A percentile compares a stretch with the other conserved stretches of the same genome.
Conservation (phyloP, 2,113 vertebrate species). For the Pionites leucogaster region DNA sequence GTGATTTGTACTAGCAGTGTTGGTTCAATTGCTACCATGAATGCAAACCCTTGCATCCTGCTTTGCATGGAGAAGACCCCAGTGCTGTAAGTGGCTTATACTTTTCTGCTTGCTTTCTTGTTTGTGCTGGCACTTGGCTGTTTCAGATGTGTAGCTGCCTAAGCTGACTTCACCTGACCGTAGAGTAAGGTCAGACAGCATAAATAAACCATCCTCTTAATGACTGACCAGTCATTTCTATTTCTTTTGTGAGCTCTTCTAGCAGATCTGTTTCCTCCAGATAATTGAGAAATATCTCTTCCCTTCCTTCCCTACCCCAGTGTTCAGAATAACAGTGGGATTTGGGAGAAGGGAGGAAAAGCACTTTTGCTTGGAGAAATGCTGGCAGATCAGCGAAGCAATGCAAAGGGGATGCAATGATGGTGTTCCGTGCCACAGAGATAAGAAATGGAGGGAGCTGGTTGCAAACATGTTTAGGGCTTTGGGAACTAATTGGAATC, state of each 20-base stretch:
- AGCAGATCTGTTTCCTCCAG: constrained; percentile 56
- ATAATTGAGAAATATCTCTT: constrained; percentile 54
- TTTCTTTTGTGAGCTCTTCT: constrained; percentile 45
- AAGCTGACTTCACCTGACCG: not conserved
- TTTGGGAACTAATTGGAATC: not conserved
- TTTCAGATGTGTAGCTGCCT: not conserved
- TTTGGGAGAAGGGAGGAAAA: not conserved
- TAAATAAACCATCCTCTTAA: constrained; percentile 39
- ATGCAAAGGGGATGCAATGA: not conserved
- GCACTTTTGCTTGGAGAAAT: not conserved
- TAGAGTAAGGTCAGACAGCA: constrained; percentile 13
- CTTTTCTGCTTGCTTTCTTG: not conserved
- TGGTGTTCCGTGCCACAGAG: not conserved
- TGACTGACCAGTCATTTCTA: not conserved
- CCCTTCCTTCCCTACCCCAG: constrained; percentile 26
- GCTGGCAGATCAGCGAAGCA: fast-evolving
- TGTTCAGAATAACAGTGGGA: not conserved
- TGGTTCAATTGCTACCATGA: not conserved
- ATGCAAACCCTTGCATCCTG: not conserved
- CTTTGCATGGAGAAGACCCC: not conserved
- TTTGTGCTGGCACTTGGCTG: not conserved
- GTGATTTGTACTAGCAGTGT: not conserved
- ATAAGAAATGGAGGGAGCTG: not conserved
- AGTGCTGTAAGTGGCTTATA: not conserved
- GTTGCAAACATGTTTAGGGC: not conserved